Evolutionary conservation across 2,113 vertebrate species (phyloP), one percentile per base, ranked within the genome.

Genomic region (Neodontobutis hainanensis): DNA sequence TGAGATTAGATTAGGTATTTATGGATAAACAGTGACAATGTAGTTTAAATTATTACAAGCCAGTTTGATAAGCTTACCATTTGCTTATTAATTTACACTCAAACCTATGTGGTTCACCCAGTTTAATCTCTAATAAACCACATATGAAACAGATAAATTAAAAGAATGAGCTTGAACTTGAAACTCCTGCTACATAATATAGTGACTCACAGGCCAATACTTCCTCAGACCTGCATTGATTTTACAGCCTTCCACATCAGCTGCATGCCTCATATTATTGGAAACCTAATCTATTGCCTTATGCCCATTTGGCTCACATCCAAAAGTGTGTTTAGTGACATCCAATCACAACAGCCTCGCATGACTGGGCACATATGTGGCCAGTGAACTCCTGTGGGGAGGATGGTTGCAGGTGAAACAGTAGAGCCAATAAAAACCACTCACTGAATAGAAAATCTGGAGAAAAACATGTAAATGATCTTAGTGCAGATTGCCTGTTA

Each of bases 191-290:
- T 61, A 73, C 63, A 73, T 77, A 66, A 80, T 81, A 44, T 38
- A 63, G 80, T 78, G 67, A 82, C 63, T 83, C 73, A 62, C 62
- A 56, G 69, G 63, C 65, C 16, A 80, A 71, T 69, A 75, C 55
- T 71, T 79, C 81, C 74, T 82, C 81, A 80, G 65, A 76, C 52
- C 63, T 58, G 56, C 70, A 88, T 84, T 62, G 87, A 91, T 90
- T 85, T 77, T 77, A 81, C 76, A 83, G 78, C 73, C 51, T 75
- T 80, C 65, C 73, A 77, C 77, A 66, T 80, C 76, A 78, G 80
- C 77, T 70, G 67, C 59, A 49, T 65, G 82, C 74, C 77, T 80
- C 65, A 76, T 78, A 76, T 73, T 81, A 83, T 82, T 77, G 67
- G 72, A 84, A 72, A 83, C 74, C 61, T 69, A 61, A 83, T 88